These are phyloP conservation scores for Himantopus leucocephalus DNA, from an alignment of 2,113 vertebrate species.

Conservation along the genomic window DNA sequence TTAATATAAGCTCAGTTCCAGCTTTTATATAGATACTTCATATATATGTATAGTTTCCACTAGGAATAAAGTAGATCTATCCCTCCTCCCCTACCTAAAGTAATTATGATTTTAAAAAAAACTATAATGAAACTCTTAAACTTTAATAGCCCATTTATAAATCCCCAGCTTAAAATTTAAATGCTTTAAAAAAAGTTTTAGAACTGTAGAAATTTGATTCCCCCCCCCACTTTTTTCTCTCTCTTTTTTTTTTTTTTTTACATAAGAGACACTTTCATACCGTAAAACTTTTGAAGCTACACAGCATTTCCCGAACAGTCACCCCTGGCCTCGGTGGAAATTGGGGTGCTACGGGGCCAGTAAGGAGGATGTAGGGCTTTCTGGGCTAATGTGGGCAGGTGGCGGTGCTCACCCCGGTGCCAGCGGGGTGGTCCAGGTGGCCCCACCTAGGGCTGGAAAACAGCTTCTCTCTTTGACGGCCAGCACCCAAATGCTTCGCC, in stretches of 20 bases:
- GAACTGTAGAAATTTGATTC: conserved; percentile 69
- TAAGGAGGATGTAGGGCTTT: neutral
- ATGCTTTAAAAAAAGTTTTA: conserved; percentile 74
- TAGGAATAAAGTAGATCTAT: conserved; percentile 79
- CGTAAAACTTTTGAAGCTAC: conserved; percentile 16
- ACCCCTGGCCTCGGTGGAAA: neutral
- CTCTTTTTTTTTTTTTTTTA: neutral
- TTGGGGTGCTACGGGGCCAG: neutral
- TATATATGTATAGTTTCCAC: conserved; percentile 83
- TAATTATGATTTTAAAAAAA: conserved; percentile 79
- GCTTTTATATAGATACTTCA: conserved; percentile 82
- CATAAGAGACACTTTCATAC: conserved; percentile 32
- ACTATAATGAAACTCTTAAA: conserved; percentile 80
- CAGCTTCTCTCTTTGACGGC: neutral
- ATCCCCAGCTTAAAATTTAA: conserved; percentile 78
- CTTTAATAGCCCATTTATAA: conserved; percentile 82
- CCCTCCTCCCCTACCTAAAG: conserved; percentile 77
- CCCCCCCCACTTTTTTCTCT: too few species aligned
- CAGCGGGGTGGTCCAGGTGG: neutral
- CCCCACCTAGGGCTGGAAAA: neutral
- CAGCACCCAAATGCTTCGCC: neutral
- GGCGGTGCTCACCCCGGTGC: neutral
- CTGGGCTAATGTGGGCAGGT: neutral
- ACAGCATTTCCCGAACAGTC: neutral
- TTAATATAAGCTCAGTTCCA: conserved; percentile 91